Evolutionary conservation across 1,140 invertebrate species (phyloP), one percentile per base, ranked within the genome.

Genomic region (Calephelis virginiensis): DNA sequence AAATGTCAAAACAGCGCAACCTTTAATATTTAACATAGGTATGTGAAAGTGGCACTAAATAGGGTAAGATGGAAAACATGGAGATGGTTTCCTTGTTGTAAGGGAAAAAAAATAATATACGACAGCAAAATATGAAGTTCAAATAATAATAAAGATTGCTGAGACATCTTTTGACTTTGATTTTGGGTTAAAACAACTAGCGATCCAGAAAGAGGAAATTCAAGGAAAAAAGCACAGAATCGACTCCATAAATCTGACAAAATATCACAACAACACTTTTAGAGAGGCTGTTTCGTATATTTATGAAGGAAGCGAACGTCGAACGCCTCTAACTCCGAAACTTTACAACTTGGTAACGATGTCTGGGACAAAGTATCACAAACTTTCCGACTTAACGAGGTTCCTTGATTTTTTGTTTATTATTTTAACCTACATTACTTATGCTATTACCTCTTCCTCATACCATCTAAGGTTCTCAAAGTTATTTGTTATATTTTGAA

Each of bases 241-340:
- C 17, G 50, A 28, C 17, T 28, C 50, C 17, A 56, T 56, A 56
- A 56, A 56, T 56, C 50, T 56, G 50, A 56, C 50, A 56, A 56
- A 56, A 56, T 56, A 56, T 56, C 50, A 56, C 50, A 56, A 56
- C 50, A 56, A 56, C 17, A 56, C 28, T 56, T 37, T 37, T 28
- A 56, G 50, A 17, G 50, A 56, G 50, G 14, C 17, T 56, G 50
- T 56, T 56, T 37, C 50, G 50, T 56, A 56, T 56, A 56, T 56
- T 56, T 56, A 56, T 56, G 50, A 37, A 56, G 50, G 50, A 56
- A 56, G 14, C 17, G 50, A 56, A 56, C 50, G 50, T 56, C 50
- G 50, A 56, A 56, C 50, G 50, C 50, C 50, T 56, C 50, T 56
- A 56, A 56, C 17, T 56, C 50, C 10, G 50, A 17, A 56, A 56